Base-by-base conservation (phyloP, 2,113 vertebrate genomes). In the Gasterosteus aculeatus region DNA sequence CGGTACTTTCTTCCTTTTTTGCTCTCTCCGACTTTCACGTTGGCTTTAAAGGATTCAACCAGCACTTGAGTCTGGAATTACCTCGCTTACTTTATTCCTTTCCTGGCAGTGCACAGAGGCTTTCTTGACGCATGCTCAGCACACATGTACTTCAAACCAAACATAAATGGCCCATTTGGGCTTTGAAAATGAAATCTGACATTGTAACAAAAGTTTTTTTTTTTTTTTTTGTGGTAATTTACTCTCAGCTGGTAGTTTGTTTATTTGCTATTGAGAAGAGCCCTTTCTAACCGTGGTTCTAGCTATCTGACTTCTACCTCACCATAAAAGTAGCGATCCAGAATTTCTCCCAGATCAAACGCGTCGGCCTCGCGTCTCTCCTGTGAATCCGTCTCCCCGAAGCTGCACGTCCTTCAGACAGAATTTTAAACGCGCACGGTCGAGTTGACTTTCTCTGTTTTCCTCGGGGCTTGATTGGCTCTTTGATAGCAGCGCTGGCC, bases 21-120 rank as follows among this genome's bases (percentile, higher is more conserved):
- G n/a, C 35, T 81, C 47, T 62, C 47, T 57, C n/a, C 68, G 67
- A 77, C 72, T 82, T 79, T 84, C 69, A 47, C 51, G 54, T 64
- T 74, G 57, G 39, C 75, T 41, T 58, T 66, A 19, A 47, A 51
- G 47, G 69, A 65, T 80, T 86, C 65, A 70, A 11, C 77, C 74
- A n/a, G 47, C 67, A 77, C 57, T 70, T 63, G 42, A 67, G 69
- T 71, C 66, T 86, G 39, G 29, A 68, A 64, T 74, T 74, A 64
- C 78, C 31, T 62, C 69, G 53, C 65, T 39, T 77, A 18, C 54
- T 78, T 77, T 42, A 26, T 19, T 41, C 59, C 49, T 57, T 46
- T 39, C n/a, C 44, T 71, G 26, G 59, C 26, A 56, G 60, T 68
- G 59, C 38, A 46, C 3, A 38, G 35, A 60, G 22, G 49, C 29